A percentile compares a stretch with the other conserved stretches of the same genome.
phyloP scores from a whole-genome alignment of 2,797 vertebrate genomes.

The Eidolon dupreanum region DNA sequence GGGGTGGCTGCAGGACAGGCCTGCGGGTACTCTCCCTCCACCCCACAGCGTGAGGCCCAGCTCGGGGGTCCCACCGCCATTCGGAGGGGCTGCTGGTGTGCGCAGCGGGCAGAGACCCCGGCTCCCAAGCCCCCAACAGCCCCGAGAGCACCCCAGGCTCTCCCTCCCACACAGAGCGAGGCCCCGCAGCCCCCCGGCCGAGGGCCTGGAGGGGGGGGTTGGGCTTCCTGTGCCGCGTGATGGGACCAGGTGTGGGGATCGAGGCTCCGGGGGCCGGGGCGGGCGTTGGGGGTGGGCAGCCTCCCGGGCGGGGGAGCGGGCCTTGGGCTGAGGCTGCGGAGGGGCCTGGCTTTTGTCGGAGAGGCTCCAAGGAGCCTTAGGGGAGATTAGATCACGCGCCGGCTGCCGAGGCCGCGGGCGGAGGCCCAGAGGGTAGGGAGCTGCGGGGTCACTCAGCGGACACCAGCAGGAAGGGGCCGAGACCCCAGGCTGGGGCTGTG shows the following conservation, averaged over 20 bases:
- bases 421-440: constrained; percentile 50
- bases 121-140: background rate
- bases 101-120: accelerated
- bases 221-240: constrained; percentile 11
- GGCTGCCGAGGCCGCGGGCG: background rate
- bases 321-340: constrained; percentile 33
- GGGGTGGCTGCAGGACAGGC: too few relatives aligned
- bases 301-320: constrained; percentile 11
- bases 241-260: constrained; percentile 63
- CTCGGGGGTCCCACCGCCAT: background rate
- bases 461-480: background rate
- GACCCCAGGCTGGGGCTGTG: background rate
- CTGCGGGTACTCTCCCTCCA: background rate
- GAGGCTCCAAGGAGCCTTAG: constrained; percentile 65
- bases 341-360: constrained; percentile 77
- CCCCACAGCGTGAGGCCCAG: background rate
- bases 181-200: background rate
- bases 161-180: background rate
- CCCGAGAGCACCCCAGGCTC: background rate
- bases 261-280: background rate
- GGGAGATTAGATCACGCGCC: constrained; percentile 68
- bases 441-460: constrained; percentile 64
- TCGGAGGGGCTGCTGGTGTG: background rate
- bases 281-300: background rate
- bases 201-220: background rate